A percentile compares a stretch with the other conserved stretches of the same genome.
These are phyloP conservation scores for Petromus typicus DNA, from an alignment of 2,113 vertebrate species.

Conservation along the genomic window DNA sequence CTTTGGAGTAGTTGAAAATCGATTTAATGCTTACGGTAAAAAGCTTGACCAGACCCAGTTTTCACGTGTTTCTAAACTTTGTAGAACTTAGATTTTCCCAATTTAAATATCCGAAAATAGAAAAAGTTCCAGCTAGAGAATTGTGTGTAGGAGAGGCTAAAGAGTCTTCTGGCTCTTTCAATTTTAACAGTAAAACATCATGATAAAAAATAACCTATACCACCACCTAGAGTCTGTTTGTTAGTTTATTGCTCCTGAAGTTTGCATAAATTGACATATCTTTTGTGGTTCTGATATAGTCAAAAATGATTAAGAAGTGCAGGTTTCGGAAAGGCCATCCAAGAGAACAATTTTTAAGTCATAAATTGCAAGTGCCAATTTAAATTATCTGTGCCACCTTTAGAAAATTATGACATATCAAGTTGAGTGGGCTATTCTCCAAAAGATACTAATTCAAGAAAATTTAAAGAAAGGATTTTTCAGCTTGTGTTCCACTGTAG, in stretches of 20 bases:
- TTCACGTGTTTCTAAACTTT: neutral
- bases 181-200: conserved; percentile 73
- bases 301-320: conserved; percentile 60
- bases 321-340: conserved; percentile 60
- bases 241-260: conserved; percentile 74
- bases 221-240: conserved; percentile 82
- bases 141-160: conserved; percentile 23
- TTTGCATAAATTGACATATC: conserved; percentile 65
- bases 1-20: conserved; percentile 44
- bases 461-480: conserved; percentile 53
- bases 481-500: neutral
- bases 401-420: conserved; percentile 61
- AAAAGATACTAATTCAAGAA: conserved; percentile 58
- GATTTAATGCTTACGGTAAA: neutral
- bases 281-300: conserved; percentile 38
- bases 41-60: neutral
- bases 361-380: conserved; percentile 61
- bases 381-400: conserved; percentile 52
- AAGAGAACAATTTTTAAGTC: conserved; percentile 64
- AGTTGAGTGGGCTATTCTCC: conserved; percentile 55
- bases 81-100: conserved; percentile 15
- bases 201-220: conserved; percentile 82
- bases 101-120: conserved; percentile 22
- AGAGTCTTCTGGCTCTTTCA: conserved; percentile 29
- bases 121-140: neutral